These are phyloP conservation scores for Saccopteryx bilineata DNA, from an alignment of 2,113 vertebrate genomes.

Conservation along the genomic window DNA sequence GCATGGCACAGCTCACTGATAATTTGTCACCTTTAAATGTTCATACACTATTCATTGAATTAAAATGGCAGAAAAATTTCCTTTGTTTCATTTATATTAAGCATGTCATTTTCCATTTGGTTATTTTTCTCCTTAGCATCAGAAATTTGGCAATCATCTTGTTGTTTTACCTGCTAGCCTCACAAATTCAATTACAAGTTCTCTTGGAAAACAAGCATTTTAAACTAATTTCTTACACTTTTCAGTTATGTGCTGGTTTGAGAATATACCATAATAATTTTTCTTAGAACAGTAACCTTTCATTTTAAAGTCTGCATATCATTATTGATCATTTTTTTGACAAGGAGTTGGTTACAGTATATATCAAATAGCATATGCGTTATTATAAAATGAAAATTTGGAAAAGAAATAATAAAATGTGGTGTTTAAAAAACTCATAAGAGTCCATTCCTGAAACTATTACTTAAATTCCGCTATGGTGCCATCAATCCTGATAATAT, in stretches of 20 bases:
- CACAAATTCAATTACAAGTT: conserved; percentile 17
- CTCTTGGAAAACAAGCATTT: conserved; percentile 39
- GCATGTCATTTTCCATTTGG: conserved; percentile 52
- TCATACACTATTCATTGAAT: conserved; percentile 62
- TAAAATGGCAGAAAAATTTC: conserved; percentile 66
- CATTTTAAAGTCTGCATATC: neutral
- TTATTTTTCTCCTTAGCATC: conserved; percentile 62
- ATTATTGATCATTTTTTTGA: conserved; percentile 45
- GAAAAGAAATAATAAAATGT: neutral
- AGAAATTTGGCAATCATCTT: conserved; percentile 32
- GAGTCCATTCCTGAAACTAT: neutral
- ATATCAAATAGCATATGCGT: neutral
- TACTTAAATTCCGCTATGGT: neutral
- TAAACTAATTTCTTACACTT: neutral
- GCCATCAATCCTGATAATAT: neutral
- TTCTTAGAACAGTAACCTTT: conserved; percentile 26
- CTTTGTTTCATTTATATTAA: conserved; percentile 60
- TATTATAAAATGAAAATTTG: neutral
- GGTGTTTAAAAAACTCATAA: conserved; percentile 19
- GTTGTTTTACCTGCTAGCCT: neutral
- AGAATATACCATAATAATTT: neutral
- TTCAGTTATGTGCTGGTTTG: neutral
- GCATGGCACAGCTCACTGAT: conserved; percentile 13
- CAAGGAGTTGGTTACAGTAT: neutral
- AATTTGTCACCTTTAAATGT: conserved; percentile 62